These are phyloP conservation scores for Mixornis gularis DNA, from an alignment of 2,113 vertebrate species.

Conservation along the genomic window DNA sequence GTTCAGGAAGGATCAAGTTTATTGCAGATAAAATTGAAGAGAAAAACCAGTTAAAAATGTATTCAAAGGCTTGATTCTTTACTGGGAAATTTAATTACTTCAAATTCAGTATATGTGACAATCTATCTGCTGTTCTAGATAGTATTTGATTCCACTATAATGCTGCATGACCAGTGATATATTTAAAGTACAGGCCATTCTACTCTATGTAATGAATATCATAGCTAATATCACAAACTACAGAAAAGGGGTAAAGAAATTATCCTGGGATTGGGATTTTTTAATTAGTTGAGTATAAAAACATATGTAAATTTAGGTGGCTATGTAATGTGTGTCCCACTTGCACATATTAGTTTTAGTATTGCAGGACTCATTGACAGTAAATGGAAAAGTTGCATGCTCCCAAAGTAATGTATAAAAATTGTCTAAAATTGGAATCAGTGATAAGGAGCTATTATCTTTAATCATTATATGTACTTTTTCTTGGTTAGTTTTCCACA, in stretches of 20 bases:
- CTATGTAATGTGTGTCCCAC: neutral
- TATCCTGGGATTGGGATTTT: neutral
- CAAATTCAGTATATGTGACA: neutral
- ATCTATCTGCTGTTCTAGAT: neutral
- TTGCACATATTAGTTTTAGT: neutral
- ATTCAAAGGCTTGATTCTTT: neutral
- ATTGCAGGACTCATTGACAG: neutral
- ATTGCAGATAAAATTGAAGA: constrained; percentile 10
- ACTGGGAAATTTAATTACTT: neutral
- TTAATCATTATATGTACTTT: neutral
- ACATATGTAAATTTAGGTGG: neutral
- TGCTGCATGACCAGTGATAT: neutral
- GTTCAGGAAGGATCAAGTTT: neutral
- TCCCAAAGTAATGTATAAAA: neutral
- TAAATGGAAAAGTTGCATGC: neutral
- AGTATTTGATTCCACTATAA: neutral
- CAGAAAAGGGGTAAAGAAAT: neutral
- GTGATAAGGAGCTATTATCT: neutral
- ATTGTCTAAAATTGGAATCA: neutral
- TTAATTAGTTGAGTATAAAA: neutral
- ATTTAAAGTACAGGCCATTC: neutral
- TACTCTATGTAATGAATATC: neutral
- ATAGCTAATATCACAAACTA: neutral
- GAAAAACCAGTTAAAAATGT: neutral
- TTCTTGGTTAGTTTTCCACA: neutral